Evolutionary conservation across 2,888 invertebrate genomes (phyloP), one percentile per base, ranked within the genome.

Genomic region (Phaedon cochleariae): DNA sequence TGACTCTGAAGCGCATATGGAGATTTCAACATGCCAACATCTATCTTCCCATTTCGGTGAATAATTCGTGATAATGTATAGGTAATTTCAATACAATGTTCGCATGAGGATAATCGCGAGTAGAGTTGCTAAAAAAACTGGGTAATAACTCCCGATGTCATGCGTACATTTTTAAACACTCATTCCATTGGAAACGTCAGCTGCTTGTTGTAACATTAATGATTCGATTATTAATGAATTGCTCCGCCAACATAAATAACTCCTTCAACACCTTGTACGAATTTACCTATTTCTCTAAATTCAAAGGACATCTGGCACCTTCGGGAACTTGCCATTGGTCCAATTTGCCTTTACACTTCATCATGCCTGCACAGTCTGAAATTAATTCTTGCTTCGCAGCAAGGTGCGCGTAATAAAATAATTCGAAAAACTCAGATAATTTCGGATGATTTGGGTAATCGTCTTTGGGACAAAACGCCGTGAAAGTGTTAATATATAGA

Each of bases 211-310:
- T 57, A 22, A 41, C 18, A 26, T 45, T 55, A 57, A 57, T 57
- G 57, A 57, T 41, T 18, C 37, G 57, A 31, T 41, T 41, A 57
- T 26, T 57, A 57, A 57, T 45, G 37, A 45, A 57, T 57, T 57
- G 45, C 45, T 22, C 17, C 26, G 57, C 26, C 15, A 17, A 57
- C 57, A 57, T 57, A 45, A 57, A 57, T 57, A 26, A 45, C 26
- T 6, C 12, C 29, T 45, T 57, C 57, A 57, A 45, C 57, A 57
- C 57, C 57, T 57, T 57, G 57, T 37, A 12, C 45, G n/a, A 57
- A 57, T 57, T 57, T 45, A 57, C 45, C 57, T 26, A 57, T 57
- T 57, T 46, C 6, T 57, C 22, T 10, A 20, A 57, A 57, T 37
- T 57, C 37, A 45, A 9, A 17, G 22, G 45, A 22, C 57, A 57